A percentile compares a stretch with the other conserved stretches of the same genome.
Conservation (phyloP, 2,113 vertebrate genomes). For the Megaceryle torquata region DNA sequence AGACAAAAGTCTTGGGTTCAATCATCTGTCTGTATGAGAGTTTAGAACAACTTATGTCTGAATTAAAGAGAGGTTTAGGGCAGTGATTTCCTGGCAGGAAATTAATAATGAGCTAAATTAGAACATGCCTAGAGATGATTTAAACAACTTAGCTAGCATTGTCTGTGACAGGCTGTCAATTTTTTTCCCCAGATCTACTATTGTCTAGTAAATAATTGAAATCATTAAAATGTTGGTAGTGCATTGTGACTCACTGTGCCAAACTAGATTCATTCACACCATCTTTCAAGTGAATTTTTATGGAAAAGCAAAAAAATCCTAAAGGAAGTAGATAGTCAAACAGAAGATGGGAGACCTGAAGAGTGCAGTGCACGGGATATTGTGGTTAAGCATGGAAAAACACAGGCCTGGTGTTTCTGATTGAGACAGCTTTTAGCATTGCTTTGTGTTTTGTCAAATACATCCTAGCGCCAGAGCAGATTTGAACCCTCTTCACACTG, state of each 20-base stretch:
- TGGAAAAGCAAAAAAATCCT: neutral
- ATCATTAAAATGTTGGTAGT: slow-evolving; percentile 21
- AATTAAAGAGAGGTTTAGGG: slow-evolving; percentile 63
- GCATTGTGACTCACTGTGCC: neutral
- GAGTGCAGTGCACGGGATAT: neutral
- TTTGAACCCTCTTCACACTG: neutral
- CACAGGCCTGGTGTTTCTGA: neutral
- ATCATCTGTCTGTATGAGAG: slow-evolving; percentile 46
- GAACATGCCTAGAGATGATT: slow-evolving; percentile 65
- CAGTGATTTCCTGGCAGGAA: slow-evolving; percentile 61
- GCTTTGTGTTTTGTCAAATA: neutral
- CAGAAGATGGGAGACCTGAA: neutral
- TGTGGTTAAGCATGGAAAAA: neutral
- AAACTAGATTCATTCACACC: neutral
- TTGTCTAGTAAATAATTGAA: slow-evolving; percentile 49
- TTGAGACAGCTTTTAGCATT: neutral
- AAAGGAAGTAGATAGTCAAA: neutral
- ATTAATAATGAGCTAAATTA: slow-evolving; percentile 72
- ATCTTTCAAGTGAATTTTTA: neutral
- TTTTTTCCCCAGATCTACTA: slow-evolving; percentile 3
- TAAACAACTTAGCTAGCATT: slow-evolving; percentile 51
- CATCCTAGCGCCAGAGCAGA: neutral
- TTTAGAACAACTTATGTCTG: slow-evolving; percentile 63
- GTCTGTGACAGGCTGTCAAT: slow-evolving; percentile 37
- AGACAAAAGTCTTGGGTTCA: slow-evolving; percentile 60